Base-by-base conservation (phyloP, 2,797 vertebrate species). In the Mallotus villosus region DNA sequence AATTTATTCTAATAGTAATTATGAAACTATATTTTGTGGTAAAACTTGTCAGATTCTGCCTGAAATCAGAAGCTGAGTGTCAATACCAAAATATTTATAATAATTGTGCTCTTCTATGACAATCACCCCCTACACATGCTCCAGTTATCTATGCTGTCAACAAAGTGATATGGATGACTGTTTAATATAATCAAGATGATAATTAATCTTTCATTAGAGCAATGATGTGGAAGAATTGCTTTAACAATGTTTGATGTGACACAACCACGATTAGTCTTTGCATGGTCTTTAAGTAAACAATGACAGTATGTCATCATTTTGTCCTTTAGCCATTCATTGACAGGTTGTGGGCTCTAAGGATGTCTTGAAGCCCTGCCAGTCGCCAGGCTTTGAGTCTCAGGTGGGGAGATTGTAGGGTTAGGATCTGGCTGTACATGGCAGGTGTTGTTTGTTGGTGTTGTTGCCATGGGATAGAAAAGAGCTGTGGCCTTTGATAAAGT, bases 151-250 rank as follows among this genome's bases (percentile, higher is more conserved):
- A 21, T 76, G 72, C 63, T 72, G 73, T 72, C 37, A 67, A 49
- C 71, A 67, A 37, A 77, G n/a, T 41, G 32, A 88, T 81, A 74
- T 66, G 65, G 81, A 86, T 74, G 81, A 58, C 59, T 81, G 79
- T 81, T 88, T 84, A 82, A 84, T 70, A 84, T 34, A 74, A 81
- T 81, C 53, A 51, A 12, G 3, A 73, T 79, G 24, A 24, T 65
- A 78, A 89, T 87, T 88, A 83, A 87, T 84, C 82, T 88, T 89
- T 90, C 84, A 90, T 90, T 86, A 87, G 73, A 83, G 71, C 78
- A 74, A 73, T 76, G 78, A 85, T 81, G 84, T 75, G 81, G 81
- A 88, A 83, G 78, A 83, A 85, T 80, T 64, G 80, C 80, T 81
- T 51, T 24, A 67, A 78, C 72, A 55, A 73, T 12, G 24, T 19